Evolutionary conservation across 1,140 invertebrate genomes (phyloP), one percentile per base, ranked within the genome.

Genomic region (Aricia agestis): DNA sequence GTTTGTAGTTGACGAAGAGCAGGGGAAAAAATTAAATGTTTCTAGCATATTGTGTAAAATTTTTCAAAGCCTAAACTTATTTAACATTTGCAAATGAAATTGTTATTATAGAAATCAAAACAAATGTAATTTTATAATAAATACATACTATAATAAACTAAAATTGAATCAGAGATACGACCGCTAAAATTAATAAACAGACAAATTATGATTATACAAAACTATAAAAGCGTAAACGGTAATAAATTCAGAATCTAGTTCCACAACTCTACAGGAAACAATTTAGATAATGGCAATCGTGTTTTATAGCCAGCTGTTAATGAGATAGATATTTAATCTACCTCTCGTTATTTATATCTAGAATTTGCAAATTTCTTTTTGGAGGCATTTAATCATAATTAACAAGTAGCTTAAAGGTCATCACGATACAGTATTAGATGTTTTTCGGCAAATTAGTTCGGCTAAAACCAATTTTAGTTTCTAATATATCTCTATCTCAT

Each of bases 221-320:
- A 19, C 59, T 63, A 19, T 59, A 19, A 63, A 63, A 63, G 17
- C 59, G 18, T 19, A 63, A 25, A 17, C 58, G 58, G 58, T 59
- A 19, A 59, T 59, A 63, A 19, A 63, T 19, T 11, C 59, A 11
- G 17, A 63, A 31, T 63, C 18, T 11, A 63, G 59, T 63, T 59
- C 59, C 59, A 52, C 59, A 11, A 11, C 59, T 63, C 59, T 13
- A 19, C 59, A 63, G 59, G 59, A 63, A 63, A 63, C 18, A 52
- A 52, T 52, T 52, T 52, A 52, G 59, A 18, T 18, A 63, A 25
- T 19, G n/a, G 17, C 59, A 63, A 25, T 63, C 59, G 18, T 63
- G 19, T 63, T 63, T 63, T 63, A 19, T 63, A 19, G 59, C 59
- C 6, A 19, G 10, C 10, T 63, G 17, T 63, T 63, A 63, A 63